These are phyloP conservation scores for Serripes groenlandicus DNA, from an alignment of 2,888 invertebrate genomes.

Conservation along the genomic window DNA sequence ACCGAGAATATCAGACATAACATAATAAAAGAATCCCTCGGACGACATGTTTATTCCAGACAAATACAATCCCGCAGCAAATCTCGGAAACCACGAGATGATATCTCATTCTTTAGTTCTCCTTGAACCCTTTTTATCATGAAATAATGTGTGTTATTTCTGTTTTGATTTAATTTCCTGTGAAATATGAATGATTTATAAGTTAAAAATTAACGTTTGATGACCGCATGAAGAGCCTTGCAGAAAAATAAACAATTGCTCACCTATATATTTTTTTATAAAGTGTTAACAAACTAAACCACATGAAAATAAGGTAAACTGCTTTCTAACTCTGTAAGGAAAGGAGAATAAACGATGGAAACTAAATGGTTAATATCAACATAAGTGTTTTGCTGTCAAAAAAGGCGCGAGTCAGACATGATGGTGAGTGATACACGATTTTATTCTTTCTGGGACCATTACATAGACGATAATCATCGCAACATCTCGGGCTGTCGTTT, in stretches of 20 bases:
- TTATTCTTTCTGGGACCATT: conserved; percentile 53
- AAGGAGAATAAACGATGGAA: neutral
- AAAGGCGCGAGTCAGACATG: conserved; percentile 47
- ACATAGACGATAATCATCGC: conserved; percentile 44
- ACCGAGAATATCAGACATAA: conserved; percentile 17
- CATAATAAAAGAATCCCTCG: conserved; percentile 24
- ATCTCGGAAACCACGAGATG: conserved; percentile 34
- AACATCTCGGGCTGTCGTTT: conserved; percentile 56
- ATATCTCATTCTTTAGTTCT: conserved; percentile 20
- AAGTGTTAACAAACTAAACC: too few species aligned
- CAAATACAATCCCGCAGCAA: conserved; percentile 25
- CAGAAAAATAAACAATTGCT: too few species aligned
- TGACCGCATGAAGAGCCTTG: too few species aligned
- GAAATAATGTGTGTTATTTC: too few species aligned
- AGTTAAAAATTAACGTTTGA: too few species aligned
- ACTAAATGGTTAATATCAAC: conserved; percentile 63
- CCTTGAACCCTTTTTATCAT: neutral
- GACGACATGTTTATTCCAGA: conserved; percentile 48
- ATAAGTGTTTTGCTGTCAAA: conserved; percentile 65
- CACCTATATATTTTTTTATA: too few species aligned
- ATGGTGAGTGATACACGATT: conserved; percentile 64
- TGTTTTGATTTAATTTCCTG: too few species aligned
- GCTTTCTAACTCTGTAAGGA: too few species aligned
- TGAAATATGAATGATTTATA: too few species aligned
- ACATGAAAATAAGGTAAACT: too few species aligned